phyloP scores from a whole-genome alignment of 2,797 vertebrate genomes.

The Malacoctenus gilli region DNA sequence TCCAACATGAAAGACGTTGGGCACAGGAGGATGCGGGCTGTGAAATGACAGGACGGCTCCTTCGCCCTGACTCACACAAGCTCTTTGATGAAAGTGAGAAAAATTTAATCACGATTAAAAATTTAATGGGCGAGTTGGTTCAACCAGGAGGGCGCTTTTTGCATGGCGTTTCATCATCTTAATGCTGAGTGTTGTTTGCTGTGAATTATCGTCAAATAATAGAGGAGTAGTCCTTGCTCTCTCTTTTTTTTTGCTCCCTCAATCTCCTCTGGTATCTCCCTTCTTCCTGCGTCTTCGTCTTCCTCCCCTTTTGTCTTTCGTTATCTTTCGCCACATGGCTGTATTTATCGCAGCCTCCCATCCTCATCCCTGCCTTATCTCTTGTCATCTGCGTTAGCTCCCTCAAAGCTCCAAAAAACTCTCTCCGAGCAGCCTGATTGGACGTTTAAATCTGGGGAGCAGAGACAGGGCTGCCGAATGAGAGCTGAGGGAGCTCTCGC shows the following conservation, averaged over 20 bases:
- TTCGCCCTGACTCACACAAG: conserved; percentile 49
- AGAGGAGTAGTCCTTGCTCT: conserved; percentile 19
- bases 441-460: conserved; percentile 30
- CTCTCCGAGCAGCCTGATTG: conserved; percentile 40
- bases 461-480: conserved; percentile 22
- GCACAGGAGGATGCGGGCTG: conserved; percentile 46
- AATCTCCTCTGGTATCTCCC: too few species aligned
- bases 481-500: conserved; percentile 1
- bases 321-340: conserved; percentile 20
- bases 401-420: conserved; percentile 44
- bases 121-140: conserved; percentile 68
- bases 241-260: neutral
- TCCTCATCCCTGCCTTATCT: conserved; percentile 33
- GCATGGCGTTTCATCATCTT: conserved; percentile 76
- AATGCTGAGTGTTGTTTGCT: conserved; percentile 66
- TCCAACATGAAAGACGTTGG: conserved; percentile 53
- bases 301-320: neutral
- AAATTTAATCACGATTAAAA: conserved; percentile 65
- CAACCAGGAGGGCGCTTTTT: conserved; percentile 60
- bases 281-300: conserved; percentile 7
- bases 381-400: conserved; percentile 16
- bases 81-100: conserved; percentile 62
- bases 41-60: conserved; percentile 55
- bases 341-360: conserved; percentile 30
- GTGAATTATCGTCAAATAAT: conserved; percentile 50